Evolutionary conservation across 1,140 invertebrate species (phyloP).

Genomic region (Diplogasteroides magnus): DNA sequence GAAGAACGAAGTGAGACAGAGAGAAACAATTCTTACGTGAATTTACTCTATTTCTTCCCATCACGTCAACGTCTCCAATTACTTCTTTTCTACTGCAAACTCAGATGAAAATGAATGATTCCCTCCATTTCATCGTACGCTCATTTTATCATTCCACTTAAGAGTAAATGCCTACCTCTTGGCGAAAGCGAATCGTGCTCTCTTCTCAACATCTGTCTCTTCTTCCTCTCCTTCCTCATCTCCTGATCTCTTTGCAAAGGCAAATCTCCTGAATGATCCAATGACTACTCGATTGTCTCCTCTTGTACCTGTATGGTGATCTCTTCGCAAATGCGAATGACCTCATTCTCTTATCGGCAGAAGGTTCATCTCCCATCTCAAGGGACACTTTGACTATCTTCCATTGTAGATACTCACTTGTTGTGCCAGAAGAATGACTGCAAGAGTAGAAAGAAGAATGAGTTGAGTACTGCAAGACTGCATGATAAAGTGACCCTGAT

Average conservation of each 20-base stretch:
- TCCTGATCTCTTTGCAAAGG: slow-evolving; percentile 19
- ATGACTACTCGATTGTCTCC: background rate
- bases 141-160: background rate
- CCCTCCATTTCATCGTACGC: background rate
- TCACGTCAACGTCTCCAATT: no score
- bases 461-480: no score
- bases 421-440: no score
- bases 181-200: slow-evolving; percentile 21
- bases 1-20: no score
- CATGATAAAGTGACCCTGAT: no score
- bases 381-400: no score
- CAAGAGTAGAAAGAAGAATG: no score
- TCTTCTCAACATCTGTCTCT: slow-evolving; percentile 4
- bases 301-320: slow-evolving; percentile 15
- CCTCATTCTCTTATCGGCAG: slow-evolving; percentile 8
- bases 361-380: slow-evolving; percentile 2
- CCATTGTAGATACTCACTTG: no score
- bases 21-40: no score
- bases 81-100: no score
- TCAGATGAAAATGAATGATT: no score
- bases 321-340: slow-evolving; percentile 7
- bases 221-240: slow-evolving; percentile 16
- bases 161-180: slow-evolving; percentile 5
- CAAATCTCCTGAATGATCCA: slow-evolving; percentile 15
- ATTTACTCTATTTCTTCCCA: no score